These are phyloP conservation scores for Sebastes hubbsi DNA, from an alignment of 2,797 vertebrate species.

Conservation along the genomic window DNA sequence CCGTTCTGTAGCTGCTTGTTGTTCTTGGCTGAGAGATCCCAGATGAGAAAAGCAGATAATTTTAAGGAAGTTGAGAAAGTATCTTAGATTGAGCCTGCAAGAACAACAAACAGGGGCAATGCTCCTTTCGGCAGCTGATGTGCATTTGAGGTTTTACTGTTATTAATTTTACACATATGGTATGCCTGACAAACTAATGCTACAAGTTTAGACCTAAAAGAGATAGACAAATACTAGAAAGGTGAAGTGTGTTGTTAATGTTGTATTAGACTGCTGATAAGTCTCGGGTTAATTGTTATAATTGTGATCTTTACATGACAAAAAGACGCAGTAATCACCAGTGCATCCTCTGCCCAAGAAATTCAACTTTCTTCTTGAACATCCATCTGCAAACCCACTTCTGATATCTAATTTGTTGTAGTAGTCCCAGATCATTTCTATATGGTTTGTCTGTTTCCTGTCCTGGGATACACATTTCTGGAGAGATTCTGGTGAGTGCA, in stretches of 20 bases:
- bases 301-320: not conserved
- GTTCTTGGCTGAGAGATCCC: slow-evolving; percentile 59
- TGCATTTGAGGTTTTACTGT: slow-evolving; percentile 45
- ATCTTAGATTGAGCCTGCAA: slow-evolving; percentile 53
- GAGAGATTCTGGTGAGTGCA: not conserved
- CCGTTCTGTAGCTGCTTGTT: slow-evolving; percentile 64
- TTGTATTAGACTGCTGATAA: not conserved
- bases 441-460: slow-evolving; percentile 31
- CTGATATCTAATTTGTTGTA: not conserved
- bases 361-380: not conserved
- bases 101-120: slow-evolving; percentile 57
- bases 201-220: not conserved
- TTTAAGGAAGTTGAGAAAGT: slow-evolving; percentile 52
- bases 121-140: slow-evolving; percentile 46
- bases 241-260: not conserved
- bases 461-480: slow-evolving; percentile 23
- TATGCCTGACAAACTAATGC: slow-evolving; percentile 6
- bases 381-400: not conserved
- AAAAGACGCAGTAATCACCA: not conserved
- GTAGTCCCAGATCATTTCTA: slow-evolving; percentile 8
- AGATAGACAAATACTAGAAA: not conserved
- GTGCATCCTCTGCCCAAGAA: not conserved
- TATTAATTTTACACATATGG: slow-evolving; percentile 19
- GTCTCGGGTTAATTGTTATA: not conserved
- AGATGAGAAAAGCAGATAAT: slow-evolving; percentile 73